Evolutionary conservation across 2,113 vertebrate species (phyloP), one percentile per base, ranked within the genome.

Genomic region (Sigmodon hispidus): DNA sequence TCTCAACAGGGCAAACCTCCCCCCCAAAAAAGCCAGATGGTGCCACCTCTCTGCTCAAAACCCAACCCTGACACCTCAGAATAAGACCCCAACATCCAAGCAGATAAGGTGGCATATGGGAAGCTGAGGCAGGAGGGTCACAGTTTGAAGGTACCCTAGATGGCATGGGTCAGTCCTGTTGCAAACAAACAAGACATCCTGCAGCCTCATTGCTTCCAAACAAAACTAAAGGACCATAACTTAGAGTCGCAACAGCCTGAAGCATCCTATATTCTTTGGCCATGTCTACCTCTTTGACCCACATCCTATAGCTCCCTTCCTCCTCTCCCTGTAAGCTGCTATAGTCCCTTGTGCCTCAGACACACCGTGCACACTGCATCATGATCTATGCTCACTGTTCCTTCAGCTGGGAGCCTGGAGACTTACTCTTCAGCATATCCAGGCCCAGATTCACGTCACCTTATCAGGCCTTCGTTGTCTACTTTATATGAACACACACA

Each of bases 11-110:
- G n/a, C n/a, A n/a, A n/a, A n/a, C n/a, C n/a, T n/a, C n/a, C n/a
- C n/a, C n/a, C n/a, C n/a, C n/a, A n/a, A n/a, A n/a, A 87, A 76
- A 84, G 16, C 50, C 22, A 5, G 69, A 65, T 65, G n/a, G 73
- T 22, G 13, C 52, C 45, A 55, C 48, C 83, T 72, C 63, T 88
- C 70, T 92, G 29, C 65, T 96, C 45, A 85, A 90, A 90, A 43
- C 34, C 63, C 75, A n/a, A 45, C 80, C 48, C 59, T 63, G 40
- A n/a, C n/a, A 19, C 67, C 61, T 65, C 70, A 86, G 73, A 88
- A 94, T 80, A 75, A 93, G 90, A 86, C 4, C 34, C n/a, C 52
- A n/a, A 21, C n/a, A 59, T 40, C 17, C 24, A 87, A 43, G 86
- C 67, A 31, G 7, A 15, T 50, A 19, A 69, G 63, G 63, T 1